Conservation (phyloP, 2,888 invertebrate species). For the Baccha elongata region DNA sequence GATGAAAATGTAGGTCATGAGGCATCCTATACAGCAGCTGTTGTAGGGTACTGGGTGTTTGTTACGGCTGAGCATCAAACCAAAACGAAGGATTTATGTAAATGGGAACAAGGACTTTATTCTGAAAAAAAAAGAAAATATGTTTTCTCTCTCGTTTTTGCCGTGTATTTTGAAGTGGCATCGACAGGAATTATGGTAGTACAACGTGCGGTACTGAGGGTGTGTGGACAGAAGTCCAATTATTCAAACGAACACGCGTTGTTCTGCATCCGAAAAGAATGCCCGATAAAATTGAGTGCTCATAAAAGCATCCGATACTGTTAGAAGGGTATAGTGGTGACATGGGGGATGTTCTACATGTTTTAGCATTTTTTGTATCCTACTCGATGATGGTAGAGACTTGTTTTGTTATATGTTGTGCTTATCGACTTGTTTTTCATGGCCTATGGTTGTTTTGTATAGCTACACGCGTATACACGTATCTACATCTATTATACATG, state of each 20-base stretch:
- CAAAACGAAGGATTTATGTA: constrained; percentile 60
- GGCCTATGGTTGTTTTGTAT: constrained; percentile 26
- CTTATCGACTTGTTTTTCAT: constrained; percentile 24
- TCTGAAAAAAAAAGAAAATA: constrained; percentile 1
- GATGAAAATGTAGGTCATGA: constrained; percentile 68
- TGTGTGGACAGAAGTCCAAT: constrained; percentile 56
- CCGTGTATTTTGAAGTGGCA: constrained; percentile 55
- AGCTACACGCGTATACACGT: neutral
- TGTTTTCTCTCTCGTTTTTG: neutral
- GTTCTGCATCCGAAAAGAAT: constrained; percentile 55
- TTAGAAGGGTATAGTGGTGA: neutral
- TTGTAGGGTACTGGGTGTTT: neutral
- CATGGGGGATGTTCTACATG: neutral
- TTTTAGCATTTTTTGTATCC: no score
- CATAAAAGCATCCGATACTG: constrained; percentile 53
- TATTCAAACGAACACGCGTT: constrained; percentile 68
- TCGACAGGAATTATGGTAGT: constrained; percentile 61
- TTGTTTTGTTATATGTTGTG: neutral
- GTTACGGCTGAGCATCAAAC: constrained; percentile 7
- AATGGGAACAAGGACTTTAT: constrained; percentile 64
- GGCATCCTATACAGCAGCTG: constrained; percentile 1
- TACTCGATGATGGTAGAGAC: neutral
- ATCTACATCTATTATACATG: no score
- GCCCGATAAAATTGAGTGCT: constrained; percentile 64
- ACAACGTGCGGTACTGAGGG: neutral